phyloP scores from a whole-genome alignment of 2,113 vertebrate species.

The Zapus hudsonius region DNA sequence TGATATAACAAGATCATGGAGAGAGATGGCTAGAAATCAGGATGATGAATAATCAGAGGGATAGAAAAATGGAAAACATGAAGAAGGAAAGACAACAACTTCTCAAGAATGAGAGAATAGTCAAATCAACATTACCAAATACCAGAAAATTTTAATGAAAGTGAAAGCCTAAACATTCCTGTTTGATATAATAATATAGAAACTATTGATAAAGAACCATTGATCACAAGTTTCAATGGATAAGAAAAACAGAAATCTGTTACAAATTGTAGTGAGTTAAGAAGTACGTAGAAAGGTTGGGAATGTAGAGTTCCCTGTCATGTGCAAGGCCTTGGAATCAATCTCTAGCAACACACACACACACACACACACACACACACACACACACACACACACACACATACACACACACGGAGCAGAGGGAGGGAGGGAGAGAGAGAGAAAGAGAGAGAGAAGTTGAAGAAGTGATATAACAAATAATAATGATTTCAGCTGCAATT shows the following conservation, averaged over 20 bases:
- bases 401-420: too few species aligned
- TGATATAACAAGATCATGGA: neutral
- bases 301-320: too few species aligned
- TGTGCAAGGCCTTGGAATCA: too few species aligned
- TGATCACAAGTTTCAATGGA: neutral
- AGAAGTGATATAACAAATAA: neutral
- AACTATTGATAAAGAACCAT: neutral
- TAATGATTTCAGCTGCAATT: neutral
- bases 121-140: neutral
- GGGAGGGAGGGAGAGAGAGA: neutral
- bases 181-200: neutral
- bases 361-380: neutral
- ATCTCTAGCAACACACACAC: neutral
- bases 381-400: too few species aligned
- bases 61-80: neutral
- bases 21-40: neutral
- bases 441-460: too few species aligned
- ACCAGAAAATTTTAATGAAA: neutral
- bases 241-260: neutral
- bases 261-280: neutral
- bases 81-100: neutral
- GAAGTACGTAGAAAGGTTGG: neutral
- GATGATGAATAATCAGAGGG: neutral
- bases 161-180: neutral
- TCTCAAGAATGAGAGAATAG: neutral